These are phyloP conservation scores for Entomobrya proxima DNA, from an alignment of 2,888 invertebrate genomes.

Conservation along the genomic window DNA sequence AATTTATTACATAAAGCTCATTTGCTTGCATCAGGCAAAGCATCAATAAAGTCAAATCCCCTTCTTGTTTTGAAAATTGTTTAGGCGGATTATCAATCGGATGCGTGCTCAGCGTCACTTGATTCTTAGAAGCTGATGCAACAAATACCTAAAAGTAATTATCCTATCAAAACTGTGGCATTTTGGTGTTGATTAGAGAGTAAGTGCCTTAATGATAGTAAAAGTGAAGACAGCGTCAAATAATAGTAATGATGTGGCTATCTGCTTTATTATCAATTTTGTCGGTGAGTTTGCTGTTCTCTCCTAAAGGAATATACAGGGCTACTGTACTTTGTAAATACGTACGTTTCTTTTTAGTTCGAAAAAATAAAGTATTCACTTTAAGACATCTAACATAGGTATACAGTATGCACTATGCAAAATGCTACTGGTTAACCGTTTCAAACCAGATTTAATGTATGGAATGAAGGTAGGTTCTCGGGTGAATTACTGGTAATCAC, in stretches of 20 bases:
- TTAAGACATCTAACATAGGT: background rate
- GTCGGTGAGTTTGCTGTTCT: background rate
- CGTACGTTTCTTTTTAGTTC: too few relatives aligned
- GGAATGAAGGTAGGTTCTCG: conserved; percentile 5
- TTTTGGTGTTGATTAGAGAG: background rate
- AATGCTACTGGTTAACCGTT: conserved; percentile 11
- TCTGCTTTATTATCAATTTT: conserved; percentile 5
- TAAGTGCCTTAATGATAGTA: background rate
- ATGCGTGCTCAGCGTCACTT: background rate
- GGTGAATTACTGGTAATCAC: conserved; percentile 37
- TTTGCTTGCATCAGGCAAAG: background rate
- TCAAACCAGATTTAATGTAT: conserved; percentile 33
- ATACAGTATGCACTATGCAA: background rate
- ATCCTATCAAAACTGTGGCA: conserved; percentile 14
- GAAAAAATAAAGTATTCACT: too few relatives aligned
- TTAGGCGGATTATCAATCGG: background rate
- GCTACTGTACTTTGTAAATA: background rate
- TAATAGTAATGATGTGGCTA: background rate
- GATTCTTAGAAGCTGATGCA: background rate
- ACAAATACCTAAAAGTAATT: background rate
- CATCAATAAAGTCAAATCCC: background rate
- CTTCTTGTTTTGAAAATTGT: conserved; percentile 7
- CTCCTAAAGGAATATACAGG: background rate
- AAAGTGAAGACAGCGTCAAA: background rate
- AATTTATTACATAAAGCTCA: background rate